phyloP scores from a whole-genome alignment of 2,797 vertebrate genomes.

The Clarias platycephalus region DNA sequence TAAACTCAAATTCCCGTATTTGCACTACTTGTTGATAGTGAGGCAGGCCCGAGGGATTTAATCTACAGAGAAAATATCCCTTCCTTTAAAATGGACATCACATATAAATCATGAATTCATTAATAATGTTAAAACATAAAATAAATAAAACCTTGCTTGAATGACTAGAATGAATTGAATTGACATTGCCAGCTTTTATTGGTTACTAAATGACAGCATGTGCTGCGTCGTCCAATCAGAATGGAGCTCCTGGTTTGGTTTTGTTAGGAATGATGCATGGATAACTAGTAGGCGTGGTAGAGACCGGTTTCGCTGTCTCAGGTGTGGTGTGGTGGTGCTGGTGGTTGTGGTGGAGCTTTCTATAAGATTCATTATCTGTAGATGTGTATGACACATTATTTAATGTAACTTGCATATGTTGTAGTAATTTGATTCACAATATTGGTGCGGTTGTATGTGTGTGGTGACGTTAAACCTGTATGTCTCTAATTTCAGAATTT shows the following conservation, averaged over 20 bases:
- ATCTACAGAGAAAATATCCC: neutral
- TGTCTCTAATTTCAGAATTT: neutral
- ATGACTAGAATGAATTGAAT: constrained; percentile 8
- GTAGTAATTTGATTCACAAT: neutral
- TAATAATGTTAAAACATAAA: neutral
- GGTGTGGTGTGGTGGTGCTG: constrained; percentile 34
- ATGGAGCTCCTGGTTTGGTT: neutral
- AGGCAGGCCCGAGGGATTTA: neutral
- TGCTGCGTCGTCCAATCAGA: constrained; percentile 54
- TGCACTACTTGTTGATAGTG: neutral
- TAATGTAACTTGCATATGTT: neutral
- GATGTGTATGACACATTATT: neutral
- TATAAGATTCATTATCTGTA: neutral
- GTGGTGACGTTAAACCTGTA: neutral
- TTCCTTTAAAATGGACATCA: neutral
- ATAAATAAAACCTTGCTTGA: no score
- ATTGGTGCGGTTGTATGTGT: neutral
- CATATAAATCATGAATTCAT: neutral
- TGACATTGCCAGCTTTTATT: neutral
- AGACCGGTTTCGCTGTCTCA: constrained; percentile 18
- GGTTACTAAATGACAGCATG: neutral
- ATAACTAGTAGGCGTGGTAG: constrained; percentile 13
- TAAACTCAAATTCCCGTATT: neutral
- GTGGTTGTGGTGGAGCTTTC: neutral
- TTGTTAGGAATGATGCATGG: neutral